Evolutionary conservation across 2,888 invertebrate species (phyloP).

Genomic region (Philereme vetulata): DNA sequence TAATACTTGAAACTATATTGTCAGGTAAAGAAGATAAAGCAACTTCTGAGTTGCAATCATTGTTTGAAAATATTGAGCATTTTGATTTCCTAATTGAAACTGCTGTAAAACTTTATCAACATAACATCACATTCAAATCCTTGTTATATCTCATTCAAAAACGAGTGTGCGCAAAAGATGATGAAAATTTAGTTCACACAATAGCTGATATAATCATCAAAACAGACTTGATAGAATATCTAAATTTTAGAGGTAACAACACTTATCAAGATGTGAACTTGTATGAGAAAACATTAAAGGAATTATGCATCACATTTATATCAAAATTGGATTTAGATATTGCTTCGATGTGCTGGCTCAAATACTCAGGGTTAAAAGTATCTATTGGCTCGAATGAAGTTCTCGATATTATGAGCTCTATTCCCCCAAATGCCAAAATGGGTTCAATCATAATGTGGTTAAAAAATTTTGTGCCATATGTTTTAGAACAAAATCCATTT

Average conservation of each 20-base stretch:
- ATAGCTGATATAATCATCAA: constrained; percentile 67
- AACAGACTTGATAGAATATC: constrained; percentile 73
- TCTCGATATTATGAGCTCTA: constrained; percentile 63
- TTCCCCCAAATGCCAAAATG: constrained; percentile 72
- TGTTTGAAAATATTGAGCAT: constrained; percentile 66
- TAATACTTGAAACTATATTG: constrained; percentile 47
- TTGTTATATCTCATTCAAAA: constrained; percentile 66
- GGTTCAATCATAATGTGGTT: constrained; percentile 74
- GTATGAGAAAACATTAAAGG: constrained; percentile 60
- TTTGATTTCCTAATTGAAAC: constrained; percentile 55
- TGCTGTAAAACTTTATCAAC: constrained; percentile 58
- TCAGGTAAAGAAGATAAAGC: constrained; percentile 49
- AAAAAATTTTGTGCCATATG: constrained; percentile 69
- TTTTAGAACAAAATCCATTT: constrained; percentile 74
- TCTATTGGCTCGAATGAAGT: constrained; percentile 56
- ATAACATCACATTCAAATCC: constrained; percentile 59
- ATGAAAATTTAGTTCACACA: constrained; percentile 41
- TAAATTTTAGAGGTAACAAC: constrained; percentile 64
- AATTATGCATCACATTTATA: constrained; percentile 67
- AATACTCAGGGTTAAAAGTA: constrained; percentile 66
- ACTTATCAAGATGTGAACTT: constrained; percentile 61
- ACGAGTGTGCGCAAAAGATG: constrained; percentile 52
- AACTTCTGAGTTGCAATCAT: constrained; percentile 52
- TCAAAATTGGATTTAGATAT: constrained; percentile 72
- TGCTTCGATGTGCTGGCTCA: constrained; percentile 76